Conservation (phyloP, 1,140 invertebrate genomes). For the Batillaria attramentaria region DNA sequence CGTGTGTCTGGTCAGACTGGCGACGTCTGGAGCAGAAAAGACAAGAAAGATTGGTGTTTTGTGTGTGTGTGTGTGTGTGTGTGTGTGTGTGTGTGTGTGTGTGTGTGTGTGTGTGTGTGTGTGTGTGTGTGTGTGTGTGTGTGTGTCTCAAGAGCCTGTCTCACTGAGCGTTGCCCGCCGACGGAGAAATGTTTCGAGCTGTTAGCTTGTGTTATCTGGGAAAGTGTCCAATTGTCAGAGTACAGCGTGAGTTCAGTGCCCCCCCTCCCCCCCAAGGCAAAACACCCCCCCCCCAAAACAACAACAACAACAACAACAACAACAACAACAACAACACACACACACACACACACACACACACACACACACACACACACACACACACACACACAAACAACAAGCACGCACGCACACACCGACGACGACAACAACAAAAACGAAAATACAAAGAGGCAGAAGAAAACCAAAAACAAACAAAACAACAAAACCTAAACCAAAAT, state of each 20-base stretch:
- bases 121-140: not conserved
- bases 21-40: not conserved
- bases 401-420: not conserved
- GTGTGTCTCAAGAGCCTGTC: no score
- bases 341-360: not conserved
- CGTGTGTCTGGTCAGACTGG: not conserved
- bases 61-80: not conserved
- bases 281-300: no score
- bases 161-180: no score
- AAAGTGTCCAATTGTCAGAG: not conserved
- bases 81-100: not conserved
- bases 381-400: not conserved
- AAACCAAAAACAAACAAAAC: not conserved
- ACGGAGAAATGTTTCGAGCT: no score
- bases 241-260: not conserved
- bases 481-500: not conserved
- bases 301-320: not conserved
- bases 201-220: not conserved
- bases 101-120: not conserved
- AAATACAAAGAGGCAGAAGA: not conserved
- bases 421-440: not conserved
- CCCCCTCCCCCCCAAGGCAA: no score
- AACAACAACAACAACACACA: not conserved
- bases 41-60: not conserved
- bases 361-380: conserved; percentile 1